Evolutionary conservation across 2,888 invertebrate genomes (phyloP), one percentile per base, ranked within the genome.

Genomic region (Leptarthrus brevirostris): DNA sequence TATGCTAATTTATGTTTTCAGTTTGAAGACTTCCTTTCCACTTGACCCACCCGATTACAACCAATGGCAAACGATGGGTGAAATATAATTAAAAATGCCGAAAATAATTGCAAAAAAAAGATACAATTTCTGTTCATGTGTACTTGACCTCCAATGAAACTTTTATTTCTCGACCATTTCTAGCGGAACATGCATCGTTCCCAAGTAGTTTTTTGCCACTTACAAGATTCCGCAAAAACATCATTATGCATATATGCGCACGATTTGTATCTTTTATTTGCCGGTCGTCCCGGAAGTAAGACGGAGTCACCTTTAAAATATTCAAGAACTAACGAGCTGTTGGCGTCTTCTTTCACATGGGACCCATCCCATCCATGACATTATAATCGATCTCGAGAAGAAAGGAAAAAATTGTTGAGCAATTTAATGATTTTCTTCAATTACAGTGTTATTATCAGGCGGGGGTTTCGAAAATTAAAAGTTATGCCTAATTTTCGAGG

Each of bases 391-490:
- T 18, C 49, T n/a, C 16, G n/a, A 54, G 26, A 3, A 56, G 26
- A 30, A 56, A 56, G 16, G 30, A n/a, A 56, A 26, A 26, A 56
- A 56, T 10, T 4, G 20, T 4, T 2, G 8, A 30, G 8, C 4
- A 30, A 30, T 30, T 30, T 30, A 30, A 30, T 30, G 30, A 22
- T 56, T 56, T 56, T 56, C 56, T 30, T 56, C n/a, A 56, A 56
- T 56, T 56, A 56, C 56, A 56, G 24, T 24, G n/a, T 56, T 24
- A 56, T 56, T 56, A 56, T 56, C 30, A 24, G 56, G 56, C 56
- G 30, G 30, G 30, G 30, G 30, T 30, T 30, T 30, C n/a, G n/a
- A n/a, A n/a, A n/a, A n/a, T n/a, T n/a, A n/a, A n/a, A n/a, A n/a
- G n/a, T n/a, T n/a, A n/a, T n/a, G n/a, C n/a, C n/a, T n/a, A n/a